These are phyloP conservation scores for Cebus imitator DNA, from an alignment of 2,113 vertebrate species.

Conservation along the genomic window DNA sequence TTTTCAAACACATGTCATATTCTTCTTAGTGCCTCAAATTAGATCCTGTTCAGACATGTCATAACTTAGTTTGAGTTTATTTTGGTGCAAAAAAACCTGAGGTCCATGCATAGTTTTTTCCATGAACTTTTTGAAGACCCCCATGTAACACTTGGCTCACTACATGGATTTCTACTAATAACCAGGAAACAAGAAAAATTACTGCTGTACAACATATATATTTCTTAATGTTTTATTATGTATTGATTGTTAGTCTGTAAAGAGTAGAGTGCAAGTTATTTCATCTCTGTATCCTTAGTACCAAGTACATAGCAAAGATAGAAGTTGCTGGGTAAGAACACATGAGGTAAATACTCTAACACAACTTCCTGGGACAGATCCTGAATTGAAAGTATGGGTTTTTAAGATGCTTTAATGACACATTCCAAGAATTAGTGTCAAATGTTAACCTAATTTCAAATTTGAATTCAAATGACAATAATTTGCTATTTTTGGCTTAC, in stretches of 20 bases:
- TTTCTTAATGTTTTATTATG: not conserved
- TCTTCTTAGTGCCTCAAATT: not conserved
- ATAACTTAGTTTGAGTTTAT: not conserved
- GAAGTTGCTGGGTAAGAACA: not conserved
- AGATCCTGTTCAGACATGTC: not conserved
- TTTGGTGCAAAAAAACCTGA: not conserved
- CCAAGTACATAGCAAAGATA: not conserved
- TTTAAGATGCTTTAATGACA: not conserved
- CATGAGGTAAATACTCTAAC: not conserved
- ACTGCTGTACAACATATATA: not conserved
- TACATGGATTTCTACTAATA: not conserved
- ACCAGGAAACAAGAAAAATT: not conserved
- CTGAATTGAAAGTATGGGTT: not conserved
- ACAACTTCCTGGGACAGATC: not conserved
- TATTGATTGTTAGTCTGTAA: not conserved
- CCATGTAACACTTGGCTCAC: not conserved
- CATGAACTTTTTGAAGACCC: not conserved
- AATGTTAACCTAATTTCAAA: not conserved
- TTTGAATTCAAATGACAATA: not conserved
- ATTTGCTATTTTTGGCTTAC: not conserved
- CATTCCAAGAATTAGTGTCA: not conserved
- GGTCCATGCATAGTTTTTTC: not conserved
- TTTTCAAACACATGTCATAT: not conserved
- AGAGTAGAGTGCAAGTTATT: not conserved
- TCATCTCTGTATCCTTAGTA: not conserved